Base-by-base conservation (phyloP, 2,888 invertebrate species). In the Gandaritis pyraliata region DNA sequence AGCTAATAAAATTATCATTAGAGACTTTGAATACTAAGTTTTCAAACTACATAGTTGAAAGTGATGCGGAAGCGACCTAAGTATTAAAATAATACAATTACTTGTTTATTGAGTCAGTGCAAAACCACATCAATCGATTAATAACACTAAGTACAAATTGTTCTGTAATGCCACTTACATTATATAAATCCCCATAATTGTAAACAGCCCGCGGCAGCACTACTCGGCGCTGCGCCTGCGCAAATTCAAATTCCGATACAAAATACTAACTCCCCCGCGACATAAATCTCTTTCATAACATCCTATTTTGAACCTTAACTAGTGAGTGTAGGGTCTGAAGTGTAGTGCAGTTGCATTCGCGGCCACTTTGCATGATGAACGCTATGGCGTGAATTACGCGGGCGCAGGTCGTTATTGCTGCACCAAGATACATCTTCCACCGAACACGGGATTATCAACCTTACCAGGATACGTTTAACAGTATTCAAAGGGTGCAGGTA, bases 341-440 rank as follows among this genome's bases (percentile, higher is more conserved):
- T 80, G 15, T 68, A 15, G 29, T 62, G 63, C 12, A 43, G 16
- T 23, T 38, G 7, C 33, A 38, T 43, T 54, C 61, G 68, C 68
- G 70, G 77, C 74, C 85, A 84, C 87, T 89, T 89, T 90, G 90
- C 90, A 90, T 90, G 90, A 90, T 85, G 87, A 86, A 80, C 83
- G 84, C 83, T 77, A 80, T 83, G 88, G 90, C 88, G 90, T 88
- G 90, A 90, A 90, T 90, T 90, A 89, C 90, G 88, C 89, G 88
- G 75, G 76, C 85, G 81, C 86, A 81, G 86, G 83, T 88, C 86
- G 86, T 87, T 89, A 87, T 73, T 75, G 77, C 63, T 61, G 61
- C 38, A 59, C 75, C 72, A 68, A 56, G 12, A 12, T 58, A 52
- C 29, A 3, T 30, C 10, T 59, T 33, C 53, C 41, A 2, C 23